Base-by-base conservation (phyloP, 2,113 vertebrate species). In the Gymnocephalus cernua region DNA sequence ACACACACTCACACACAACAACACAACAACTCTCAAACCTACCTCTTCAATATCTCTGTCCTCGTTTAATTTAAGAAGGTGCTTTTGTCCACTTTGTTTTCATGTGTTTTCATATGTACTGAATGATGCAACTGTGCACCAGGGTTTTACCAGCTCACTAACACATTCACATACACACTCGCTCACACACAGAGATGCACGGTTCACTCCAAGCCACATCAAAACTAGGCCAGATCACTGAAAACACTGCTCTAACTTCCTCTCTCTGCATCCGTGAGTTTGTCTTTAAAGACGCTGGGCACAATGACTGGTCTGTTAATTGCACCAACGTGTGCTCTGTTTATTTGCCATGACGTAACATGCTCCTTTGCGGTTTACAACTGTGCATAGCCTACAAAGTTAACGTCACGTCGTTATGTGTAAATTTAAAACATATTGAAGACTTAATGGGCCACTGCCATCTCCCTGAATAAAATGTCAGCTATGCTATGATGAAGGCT, bases 151-250 rank as follows among this genome's bases (percentile, higher is more conserved):
- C 4, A 21, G 38, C 76, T 27, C 29, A 41, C 29, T 32, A 29
- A 25, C 23, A 48, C 44, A 38, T 16, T 12, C 23, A 50, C 14
- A 48, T 15, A 21, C 57, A 9, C 19, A 6, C 18, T 8, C 1
- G 3, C 45, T 38, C 18, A 54, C 23, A 25, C 6, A 54, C 62
- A 72, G 2, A 77, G 10, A n/a, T 35, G 25, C 71, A 61, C 72
- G 27, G 21, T 66, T 84, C 56, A 51, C 82, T 81, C 58, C 32
- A 56, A 44, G 66, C 38, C 69, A 72, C 78, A 83, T 71, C 67
- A 83, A 74, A 84, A 86, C 51, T 56, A 78, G 69, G 7, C n/a
- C 83, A 64, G 53, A 73, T 54, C 27, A 64, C 27, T 61, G 15
- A 57, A 57, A 68, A 62, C 50, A 3, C 10, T 25, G 14, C 7